These are phyloP conservation scores for Hetaerina americana DNA, from an alignment of 1,140 invertebrate species.

Conservation along the genomic window DNA sequence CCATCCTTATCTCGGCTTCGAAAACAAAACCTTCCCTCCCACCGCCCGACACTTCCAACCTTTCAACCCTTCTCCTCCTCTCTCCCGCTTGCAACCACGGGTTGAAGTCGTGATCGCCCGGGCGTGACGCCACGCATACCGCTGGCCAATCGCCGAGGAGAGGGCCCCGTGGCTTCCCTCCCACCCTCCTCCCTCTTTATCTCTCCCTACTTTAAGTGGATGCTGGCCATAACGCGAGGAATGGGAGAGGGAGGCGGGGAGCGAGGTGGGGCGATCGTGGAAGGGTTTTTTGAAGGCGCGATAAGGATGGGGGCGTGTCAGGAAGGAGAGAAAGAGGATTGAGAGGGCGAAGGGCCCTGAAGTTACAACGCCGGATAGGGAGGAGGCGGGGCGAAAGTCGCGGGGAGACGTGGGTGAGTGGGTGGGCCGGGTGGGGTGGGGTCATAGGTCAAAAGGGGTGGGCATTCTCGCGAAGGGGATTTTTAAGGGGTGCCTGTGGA, in stretches of 20 bases:
- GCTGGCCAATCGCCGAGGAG: background rate
- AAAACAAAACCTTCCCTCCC: background rate
- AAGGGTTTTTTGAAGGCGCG: background rate
- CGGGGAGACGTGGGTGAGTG: background rate
- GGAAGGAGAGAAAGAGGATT: background rate
- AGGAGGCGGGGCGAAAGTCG: background rate
- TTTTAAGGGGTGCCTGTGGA: no score
- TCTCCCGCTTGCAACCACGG: no score
- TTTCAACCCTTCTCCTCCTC: no score
- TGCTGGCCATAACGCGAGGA: background rate
- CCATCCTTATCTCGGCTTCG: no score
- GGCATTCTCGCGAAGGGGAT: no score
- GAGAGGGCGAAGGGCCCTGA: background rate
- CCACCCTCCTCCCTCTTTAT: background rate
- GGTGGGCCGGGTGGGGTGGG: background rate
- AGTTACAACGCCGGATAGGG: background rate
- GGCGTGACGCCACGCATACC: background rate
- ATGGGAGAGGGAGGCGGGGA: no score
- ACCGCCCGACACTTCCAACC: background rate
- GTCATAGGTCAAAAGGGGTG: background rate
- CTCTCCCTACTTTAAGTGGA: background rate
- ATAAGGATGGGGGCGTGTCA: background rate
- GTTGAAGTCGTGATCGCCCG: background rate
- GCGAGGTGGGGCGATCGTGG: no score
- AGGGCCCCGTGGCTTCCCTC: background rate